Evolutionary conservation across 92 coral and sea anemone genomes (phyloP).

Genomic region (Porites divaricata): DNA sequence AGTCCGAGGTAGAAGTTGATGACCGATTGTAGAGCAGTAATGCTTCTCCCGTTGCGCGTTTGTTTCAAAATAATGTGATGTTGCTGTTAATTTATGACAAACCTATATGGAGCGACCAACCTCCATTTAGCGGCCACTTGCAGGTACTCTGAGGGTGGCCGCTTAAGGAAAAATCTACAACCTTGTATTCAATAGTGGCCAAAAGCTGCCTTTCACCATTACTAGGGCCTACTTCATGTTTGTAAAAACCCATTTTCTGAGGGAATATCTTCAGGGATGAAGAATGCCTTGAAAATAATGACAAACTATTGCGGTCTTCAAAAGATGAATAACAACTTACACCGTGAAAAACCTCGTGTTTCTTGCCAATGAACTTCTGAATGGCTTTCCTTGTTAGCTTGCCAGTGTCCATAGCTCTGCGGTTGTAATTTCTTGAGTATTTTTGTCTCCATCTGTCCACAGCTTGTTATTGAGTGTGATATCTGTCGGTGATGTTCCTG

Average conservation of each 20-base stretch:
- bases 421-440: slow-evolving; percentile 3
- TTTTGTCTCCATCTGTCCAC: slow-evolving; percentile 5
- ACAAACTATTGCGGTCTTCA: background rate
- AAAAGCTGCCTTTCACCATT: no score
- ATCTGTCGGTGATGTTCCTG: slow-evolving; percentile 27
- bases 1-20: no score
- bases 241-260: background rate
- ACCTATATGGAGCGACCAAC: no score
- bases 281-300: background rate
- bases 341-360: background rate
- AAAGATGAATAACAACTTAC: background rate
- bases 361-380: background rate
- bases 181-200: no score
- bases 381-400: background rate
- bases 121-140: no score
- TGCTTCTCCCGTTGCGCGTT: no score
- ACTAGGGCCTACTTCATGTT: background rate
- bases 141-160: no score
- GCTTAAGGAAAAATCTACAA: no score
- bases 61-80: no score
- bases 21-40: no score
- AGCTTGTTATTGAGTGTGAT: slow-evolving; percentile 4
- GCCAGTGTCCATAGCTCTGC: background rate
- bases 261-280: background rate
- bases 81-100: no score